phyloP scores from a whole-genome alignment of 2,113 vertebrate genomes.

The Tricholaema leucomelas region DNA sequence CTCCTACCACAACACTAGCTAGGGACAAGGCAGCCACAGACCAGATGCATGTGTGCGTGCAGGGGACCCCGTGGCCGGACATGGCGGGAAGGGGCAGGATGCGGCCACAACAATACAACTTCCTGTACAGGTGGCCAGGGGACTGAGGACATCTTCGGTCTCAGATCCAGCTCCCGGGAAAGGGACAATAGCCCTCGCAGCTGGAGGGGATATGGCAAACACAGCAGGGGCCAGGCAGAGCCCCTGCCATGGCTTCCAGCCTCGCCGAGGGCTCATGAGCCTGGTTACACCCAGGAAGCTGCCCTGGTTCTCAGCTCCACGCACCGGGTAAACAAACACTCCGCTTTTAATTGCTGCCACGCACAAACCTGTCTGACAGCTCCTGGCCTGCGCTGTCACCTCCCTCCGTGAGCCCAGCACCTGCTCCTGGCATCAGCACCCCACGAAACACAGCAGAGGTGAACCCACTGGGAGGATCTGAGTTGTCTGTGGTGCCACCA shows the following conservation, averaged over 20 bases:
- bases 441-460: background rate
- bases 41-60: background rate
- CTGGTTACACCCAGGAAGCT: constrained; percentile 58
- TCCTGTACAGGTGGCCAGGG: constrained; percentile 61
- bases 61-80: background rate
- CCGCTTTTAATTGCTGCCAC: constrained; percentile 63
- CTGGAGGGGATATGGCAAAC: accelerated
- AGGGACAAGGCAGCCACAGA: background rate
- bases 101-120: constrained; percentile 17
- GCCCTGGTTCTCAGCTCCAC: constrained; percentile 54
- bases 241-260: background rate
- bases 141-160: background rate
- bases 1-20: background rate
- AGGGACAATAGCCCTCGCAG: background rate
- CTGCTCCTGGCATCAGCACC: constrained; percentile 17
- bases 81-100: constrained; percentile 37
- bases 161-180: background rate
- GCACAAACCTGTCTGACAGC: constrained; percentile 67
- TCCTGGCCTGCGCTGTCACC: constrained; percentile 53
- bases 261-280: background rate
- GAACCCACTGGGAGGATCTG: background rate
- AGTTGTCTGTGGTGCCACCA: background rate
- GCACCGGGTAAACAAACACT: constrained; percentile 61
- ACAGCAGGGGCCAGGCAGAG: background rate
- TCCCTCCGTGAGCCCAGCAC: constrained; percentile 16